phyloP scores from a whole-genome alignment of 2,888 invertebrate species.

The Cantharis flavilabris region DNA sequence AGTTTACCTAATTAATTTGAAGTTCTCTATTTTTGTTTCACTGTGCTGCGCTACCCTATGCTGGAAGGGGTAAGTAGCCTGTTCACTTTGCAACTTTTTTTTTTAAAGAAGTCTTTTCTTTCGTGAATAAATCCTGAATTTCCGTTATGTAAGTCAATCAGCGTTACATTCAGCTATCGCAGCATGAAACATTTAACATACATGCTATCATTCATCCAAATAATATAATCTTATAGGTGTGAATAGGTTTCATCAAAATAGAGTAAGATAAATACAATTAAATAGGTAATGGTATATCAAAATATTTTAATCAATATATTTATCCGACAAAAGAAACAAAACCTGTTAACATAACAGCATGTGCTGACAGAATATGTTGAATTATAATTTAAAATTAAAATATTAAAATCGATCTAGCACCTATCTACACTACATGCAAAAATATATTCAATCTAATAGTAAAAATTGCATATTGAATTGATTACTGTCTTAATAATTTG shows the following conservation, averaged over 20 bases:
- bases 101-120: neutral
- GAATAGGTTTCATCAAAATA: neutral
- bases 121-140: neutral
- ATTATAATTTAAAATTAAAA: neutral
- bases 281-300: neutral
- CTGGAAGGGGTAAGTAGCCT: too few species aligned
- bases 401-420: neutral
- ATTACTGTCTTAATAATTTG: neutral
- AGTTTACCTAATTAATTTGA: too few species aligned
- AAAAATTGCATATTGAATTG: neutral
- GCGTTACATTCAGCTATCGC: too few species aligned
- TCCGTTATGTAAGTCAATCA: neutral
- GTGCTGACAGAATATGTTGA: constrained; percentile 8
- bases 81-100: too few species aligned
- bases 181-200: too few species aligned
- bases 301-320: constrained; percentile 5
- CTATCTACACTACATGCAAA: neutral
- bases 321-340: constrained; percentile 6
- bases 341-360: constrained; percentile 25
- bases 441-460: neutral
- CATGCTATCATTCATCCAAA: neutral
- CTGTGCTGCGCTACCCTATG: too few species aligned
- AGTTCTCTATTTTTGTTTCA: too few species aligned
- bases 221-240: neutral
- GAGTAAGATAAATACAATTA: neutral